Percentiles rank a stretch among this genome's conserved stretches.
Conservation (phyloP, 2,797 vertebrate genomes). For the Crocodylus rhombifer region DNA sequence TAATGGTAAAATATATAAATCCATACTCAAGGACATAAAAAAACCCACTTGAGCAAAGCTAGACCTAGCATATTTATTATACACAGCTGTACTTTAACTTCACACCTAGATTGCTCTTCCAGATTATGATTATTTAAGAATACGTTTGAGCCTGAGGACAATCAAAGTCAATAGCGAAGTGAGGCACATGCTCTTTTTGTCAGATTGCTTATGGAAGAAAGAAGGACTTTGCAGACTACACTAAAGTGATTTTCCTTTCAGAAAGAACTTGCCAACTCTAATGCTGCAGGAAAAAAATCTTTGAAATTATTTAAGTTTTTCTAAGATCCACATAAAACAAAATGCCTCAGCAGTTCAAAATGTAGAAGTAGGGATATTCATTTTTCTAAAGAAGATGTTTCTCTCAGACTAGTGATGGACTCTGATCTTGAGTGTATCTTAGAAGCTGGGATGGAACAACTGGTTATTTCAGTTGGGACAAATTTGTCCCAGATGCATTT, state of each 20-base stretch:
- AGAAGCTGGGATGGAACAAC: neutral
- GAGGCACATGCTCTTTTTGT: slow-evolving; percentile 3
- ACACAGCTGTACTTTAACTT: slow-evolving; percentile 58
- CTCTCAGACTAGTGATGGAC: neutral
- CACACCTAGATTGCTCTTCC: slow-evolving; percentile 71
- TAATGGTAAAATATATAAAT: slow-evolving; percentile 35
- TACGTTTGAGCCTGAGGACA: slow-evolving; percentile 67
- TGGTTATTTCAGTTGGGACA: neutral
- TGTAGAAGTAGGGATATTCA: neutral
- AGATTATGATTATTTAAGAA: slow-evolving; percentile 64
- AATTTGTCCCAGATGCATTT: neutral
- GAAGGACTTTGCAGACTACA: neutral
- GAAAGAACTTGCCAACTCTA: neutral
- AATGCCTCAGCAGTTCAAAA: neutral
- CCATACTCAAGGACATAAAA: slow-evolving; percentile 35
- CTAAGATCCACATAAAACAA: neutral
- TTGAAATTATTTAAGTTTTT: neutral
- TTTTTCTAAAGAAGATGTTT: neutral
- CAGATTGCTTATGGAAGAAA: slow-evolving; percentile 11
- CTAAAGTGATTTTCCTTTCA: neutral
- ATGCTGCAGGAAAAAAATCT: neutral
- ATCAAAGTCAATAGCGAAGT: slow-evolving; percentile 66
- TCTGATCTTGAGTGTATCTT: neutral
- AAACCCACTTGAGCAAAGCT: neutral
- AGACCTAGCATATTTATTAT: slow-evolving; percentile 43